Conservation (phyloP, 2,113 vertebrate genomes). For the Aleadryas rufinucha region DNA sequence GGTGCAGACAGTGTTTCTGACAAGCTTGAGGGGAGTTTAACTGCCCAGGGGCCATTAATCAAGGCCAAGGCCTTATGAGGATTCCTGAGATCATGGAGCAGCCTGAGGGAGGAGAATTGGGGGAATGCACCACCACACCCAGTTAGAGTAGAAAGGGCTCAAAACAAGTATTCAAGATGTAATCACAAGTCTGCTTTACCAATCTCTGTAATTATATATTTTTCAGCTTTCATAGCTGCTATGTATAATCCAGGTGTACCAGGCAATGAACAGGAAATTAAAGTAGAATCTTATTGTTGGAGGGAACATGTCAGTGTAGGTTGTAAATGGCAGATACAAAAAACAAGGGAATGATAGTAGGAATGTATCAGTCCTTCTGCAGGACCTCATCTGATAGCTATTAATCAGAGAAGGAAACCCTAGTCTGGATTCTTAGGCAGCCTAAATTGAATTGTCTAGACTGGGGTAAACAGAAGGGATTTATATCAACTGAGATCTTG, state of each 20-base stretch:
- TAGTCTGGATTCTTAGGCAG: background rate
- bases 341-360: background rate
- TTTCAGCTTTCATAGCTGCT: background rate
- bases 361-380: background rate
- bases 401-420: background rate
- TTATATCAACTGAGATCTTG: background rate
- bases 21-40: background rate
- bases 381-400: background rate
- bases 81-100: background rate
- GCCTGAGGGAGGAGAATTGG: background rate
- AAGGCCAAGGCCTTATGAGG: background rate
- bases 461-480: background rate
- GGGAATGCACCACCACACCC: background rate
- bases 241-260: background rate
- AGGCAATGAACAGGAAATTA: background rate
- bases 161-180: background rate
- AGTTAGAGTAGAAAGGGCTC: background rate
- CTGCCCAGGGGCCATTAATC: background rate
- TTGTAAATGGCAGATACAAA: background rate
- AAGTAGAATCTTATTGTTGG: background rate
- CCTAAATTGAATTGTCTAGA: background rate
- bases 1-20: background rate
- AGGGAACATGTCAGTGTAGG: background rate
- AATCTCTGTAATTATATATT: background rate
- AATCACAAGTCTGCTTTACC: background rate